Conservation (phyloP, 1,140 invertebrate genomes). For the Cepaea nemoralis region DNA sequence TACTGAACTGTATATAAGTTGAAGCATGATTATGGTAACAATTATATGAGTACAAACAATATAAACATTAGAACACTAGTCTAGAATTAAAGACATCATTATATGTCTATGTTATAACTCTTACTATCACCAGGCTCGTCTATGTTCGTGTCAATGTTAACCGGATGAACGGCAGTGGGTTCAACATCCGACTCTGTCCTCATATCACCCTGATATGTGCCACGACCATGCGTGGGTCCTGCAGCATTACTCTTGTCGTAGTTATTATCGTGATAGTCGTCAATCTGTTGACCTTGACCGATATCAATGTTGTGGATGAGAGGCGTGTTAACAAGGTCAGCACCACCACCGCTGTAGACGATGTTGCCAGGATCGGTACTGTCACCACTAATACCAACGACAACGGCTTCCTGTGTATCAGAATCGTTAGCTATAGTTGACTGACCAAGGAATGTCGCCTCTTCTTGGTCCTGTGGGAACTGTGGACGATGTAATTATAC, state of each 20-base stretch:
- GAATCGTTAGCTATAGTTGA: constrained; percentile 50
- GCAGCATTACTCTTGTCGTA: background rate
- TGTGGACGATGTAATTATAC: constrained; percentile 31
- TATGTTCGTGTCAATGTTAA: background rate
- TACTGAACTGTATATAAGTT: too few relatives aligned
- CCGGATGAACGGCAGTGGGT: background rate
- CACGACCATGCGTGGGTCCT: background rate
- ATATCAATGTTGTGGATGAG: background rate
- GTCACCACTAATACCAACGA: background rate
- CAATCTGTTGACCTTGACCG: background rate
- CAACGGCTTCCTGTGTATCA: background rate
- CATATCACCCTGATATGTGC: background rate
- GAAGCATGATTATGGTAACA: background rate
- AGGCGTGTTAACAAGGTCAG: background rate
- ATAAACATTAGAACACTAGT: background rate
- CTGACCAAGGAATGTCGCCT: constrained; percentile 57
- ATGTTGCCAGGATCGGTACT: background rate
- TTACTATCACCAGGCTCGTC: background rate
- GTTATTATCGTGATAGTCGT: background rate
- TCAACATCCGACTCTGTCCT: background rate
- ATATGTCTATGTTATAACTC: background rate
- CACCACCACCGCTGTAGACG: too few relatives aligned
- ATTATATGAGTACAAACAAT: background rate
- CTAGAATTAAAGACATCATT: background rate
- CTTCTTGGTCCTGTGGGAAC: constrained; percentile 52